Evolutionary conservation across 2,888 invertebrate genomes (phyloP), one percentile per base, ranked within the genome.

Genomic region (Leucoma salicis): DNA sequence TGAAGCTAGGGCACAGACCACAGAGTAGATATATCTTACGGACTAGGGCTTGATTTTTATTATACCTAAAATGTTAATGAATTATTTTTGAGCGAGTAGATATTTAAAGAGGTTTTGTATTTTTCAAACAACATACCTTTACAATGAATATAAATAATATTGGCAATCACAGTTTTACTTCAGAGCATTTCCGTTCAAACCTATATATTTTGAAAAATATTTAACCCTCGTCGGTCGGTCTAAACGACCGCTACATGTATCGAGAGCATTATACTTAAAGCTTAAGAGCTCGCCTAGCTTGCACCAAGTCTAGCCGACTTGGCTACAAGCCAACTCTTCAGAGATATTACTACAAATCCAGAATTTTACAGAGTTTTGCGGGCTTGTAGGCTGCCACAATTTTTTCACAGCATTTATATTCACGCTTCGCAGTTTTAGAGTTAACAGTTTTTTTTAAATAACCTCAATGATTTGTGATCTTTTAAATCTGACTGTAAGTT

Each of bases 291-390:
- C 13, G 7, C 5, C 29, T 13, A 28, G 31, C 14, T 37, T 41
- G 39, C 33, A 38, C 10, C 39, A 6, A 18, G 31, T 43, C 50
- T 41, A 40, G 43, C 39, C 31, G 35, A 14, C 5, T 24, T 67
- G 70, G 70, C 70, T 5, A 3, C 3, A 6, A 13, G 63, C 69
- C 70, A 61, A 44, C 47, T 35, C 37, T 42, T 52, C 53, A 61
- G 59, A 69, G 63, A 62, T 67, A 70, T 52, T 59, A 49, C 55
- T 47, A 35, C 52, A 52, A 51, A 46, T 49, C 50, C 53, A 52
- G 47, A 57, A 44, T 57, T 58, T 50, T 55, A 56, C 53, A 52
- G 42, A 56, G 46, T 54, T 58, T 47, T 53, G 54, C 49, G 55
- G 57, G 43, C 54, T 39, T 55, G 47, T 52, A 42, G 42, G 27